These are phyloP conservation scores for Drosophila aff. DNA, from an alignment of 1,140 invertebrate species.

Conservation along the genomic window DNA sequence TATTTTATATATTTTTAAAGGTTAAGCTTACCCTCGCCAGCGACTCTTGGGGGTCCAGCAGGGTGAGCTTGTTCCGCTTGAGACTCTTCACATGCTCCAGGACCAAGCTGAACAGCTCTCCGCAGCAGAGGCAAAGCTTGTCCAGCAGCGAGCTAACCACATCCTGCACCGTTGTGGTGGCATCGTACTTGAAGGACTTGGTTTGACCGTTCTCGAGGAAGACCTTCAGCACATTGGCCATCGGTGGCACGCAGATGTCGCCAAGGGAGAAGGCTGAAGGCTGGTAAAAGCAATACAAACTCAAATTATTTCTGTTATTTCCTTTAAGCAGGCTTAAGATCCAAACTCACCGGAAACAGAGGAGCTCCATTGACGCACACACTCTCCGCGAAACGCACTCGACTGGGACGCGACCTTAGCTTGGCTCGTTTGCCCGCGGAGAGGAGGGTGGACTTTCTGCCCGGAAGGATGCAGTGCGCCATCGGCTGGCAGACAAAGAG, in stretches of 20 bases:
- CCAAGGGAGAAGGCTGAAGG: constrained; percentile 91
- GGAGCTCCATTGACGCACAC: constrained; percentile 94
- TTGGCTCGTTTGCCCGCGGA: constrained; percentile 94
- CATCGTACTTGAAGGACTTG: constrained; percentile 98
- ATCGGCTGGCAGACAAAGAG: constrained; percentile 93
- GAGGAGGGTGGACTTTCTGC: constrained; percentile 92
- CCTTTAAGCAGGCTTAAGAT: background rate
- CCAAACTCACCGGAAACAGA: constrained; percentile 88
- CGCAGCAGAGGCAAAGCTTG: constrained; percentile 92
- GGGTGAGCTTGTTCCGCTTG: constrained; percentile 92
- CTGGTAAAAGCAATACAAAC: constrained; percentile 83
- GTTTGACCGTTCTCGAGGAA: constrained; percentile 98
- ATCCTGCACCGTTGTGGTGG: constrained; percentile 93
- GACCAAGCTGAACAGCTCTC: constrained; percentile 94
- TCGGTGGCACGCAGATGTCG: constrained; percentile 93
- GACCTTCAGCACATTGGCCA: constrained; percentile 97
- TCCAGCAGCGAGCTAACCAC: constrained; percentile 93
- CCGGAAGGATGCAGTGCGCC: constrained; percentile 88
- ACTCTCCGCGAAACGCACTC: constrained; percentile 94
- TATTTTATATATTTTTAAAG: background rate
- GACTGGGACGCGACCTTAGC: constrained; percentile 92
- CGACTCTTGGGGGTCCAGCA: constrained; percentile 93
- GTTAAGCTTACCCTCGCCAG: constrained; percentile 90
- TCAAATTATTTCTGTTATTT: background rate
- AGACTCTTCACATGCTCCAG: constrained; percentile 96